A percentile compares a stretch with the other conserved stretches of the same genome.
phyloP scores from a whole-genome alignment of 2,888 invertebrate species.

The Hipparchia semele region DNA sequence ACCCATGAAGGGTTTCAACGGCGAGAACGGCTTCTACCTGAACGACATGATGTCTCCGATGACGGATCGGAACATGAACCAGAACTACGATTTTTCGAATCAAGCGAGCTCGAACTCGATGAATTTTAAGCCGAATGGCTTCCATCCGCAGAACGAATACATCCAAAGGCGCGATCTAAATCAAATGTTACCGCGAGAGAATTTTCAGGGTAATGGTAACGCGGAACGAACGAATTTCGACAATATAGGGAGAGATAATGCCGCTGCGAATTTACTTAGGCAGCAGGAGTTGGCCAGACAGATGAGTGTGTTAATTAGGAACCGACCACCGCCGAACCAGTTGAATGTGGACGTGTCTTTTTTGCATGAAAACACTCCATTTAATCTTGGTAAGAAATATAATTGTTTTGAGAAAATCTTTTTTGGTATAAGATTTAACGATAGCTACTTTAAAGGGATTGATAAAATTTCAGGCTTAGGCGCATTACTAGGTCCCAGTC shows the following conservation, averaged over 20 bases:
- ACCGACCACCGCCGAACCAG: slow-evolving; percentile 69
- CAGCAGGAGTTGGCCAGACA: slow-evolving; percentile 75
- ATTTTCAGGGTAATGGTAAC: slow-evolving; percentile 55
- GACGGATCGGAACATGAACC: slow-evolving; percentile 61
- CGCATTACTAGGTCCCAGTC: slow-evolving; percentile 67
- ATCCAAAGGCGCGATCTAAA: slow-evolving; percentile 65
- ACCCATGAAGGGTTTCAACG: slow-evolving; percentile 61
- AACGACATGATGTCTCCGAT: slow-evolving; percentile 66
- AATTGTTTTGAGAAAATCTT: background rate
- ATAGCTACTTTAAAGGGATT: no score
- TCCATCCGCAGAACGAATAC: slow-evolving; percentile 64
- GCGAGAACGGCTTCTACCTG: slow-evolving; percentile 52
- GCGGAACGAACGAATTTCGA: slow-evolving; percentile 65
- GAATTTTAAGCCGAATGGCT: slow-evolving; percentile 70
- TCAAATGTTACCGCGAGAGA: slow-evolving; percentile 60
- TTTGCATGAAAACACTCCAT: slow-evolving; percentile 71
- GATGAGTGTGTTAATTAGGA: slow-evolving; percentile 73
- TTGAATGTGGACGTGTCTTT: slow-evolving; percentile 76
- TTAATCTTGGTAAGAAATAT: slow-evolving; percentile 67
- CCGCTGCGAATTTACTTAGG: slow-evolving; percentile 49
- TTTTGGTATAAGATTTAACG: background rate
- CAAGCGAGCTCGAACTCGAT: slow-evolving; percentile 53
- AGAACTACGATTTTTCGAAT: slow-evolving; percentile 65
- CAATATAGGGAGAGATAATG: slow-evolving; percentile 55
- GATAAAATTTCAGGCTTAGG: slow-evolving; percentile 56